A percentile compares a stretch with the other conserved stretches of the same genome.
Evolutionary conservation across 1,140 invertebrate species (phyloP).

Genomic region (Tribolium castaneum): DNA sequence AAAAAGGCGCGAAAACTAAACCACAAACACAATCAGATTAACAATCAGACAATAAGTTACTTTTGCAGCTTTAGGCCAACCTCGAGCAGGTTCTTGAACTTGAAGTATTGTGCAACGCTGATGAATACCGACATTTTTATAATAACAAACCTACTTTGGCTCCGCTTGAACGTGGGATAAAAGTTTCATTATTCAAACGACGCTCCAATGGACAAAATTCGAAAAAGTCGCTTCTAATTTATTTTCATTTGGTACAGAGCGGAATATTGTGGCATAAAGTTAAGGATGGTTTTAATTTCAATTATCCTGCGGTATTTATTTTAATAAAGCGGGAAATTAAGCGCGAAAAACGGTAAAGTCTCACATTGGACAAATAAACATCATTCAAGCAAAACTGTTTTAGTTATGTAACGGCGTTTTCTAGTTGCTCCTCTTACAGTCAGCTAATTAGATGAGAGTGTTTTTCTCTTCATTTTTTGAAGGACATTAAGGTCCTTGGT

Average conservation of each 20-base stretch:
- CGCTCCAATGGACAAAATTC: neutral
- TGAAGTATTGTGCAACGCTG: slow-evolving; percentile 21
- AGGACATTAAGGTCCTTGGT: neutral
- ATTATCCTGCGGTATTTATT: slow-evolving; percentile 19
- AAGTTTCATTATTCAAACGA: neutral
- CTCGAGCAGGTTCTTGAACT: slow-evolving; percentile 16
- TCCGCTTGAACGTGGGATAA: neutral
- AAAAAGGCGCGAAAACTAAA: slow-evolving; percentile 1
- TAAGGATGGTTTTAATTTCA: slow-evolving; percentile 3
- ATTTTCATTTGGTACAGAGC: slow-evolving; percentile 6
- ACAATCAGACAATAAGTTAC: neutral
- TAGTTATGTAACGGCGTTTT: neutral
- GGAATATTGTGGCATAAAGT: neutral
- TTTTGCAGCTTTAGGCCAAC: neutral
- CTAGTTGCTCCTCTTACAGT: neutral
- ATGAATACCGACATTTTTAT: slow-evolving; percentile 9
- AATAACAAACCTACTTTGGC: slow-evolving; percentile 10
- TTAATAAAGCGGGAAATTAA: slow-evolving; percentile 7
- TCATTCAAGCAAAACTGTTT: neutral
- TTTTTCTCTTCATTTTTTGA: neutral
- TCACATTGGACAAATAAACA: neutral
- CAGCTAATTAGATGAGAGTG: neutral
- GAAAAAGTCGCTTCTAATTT: neutral
- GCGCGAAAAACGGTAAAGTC: neutral
- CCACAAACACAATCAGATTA: neutral